Percentiles rank a stretch among this genome's conserved stretches.
Conservation (phyloP, 2,113 vertebrate genomes). For the Butorides virescens region DNA sequence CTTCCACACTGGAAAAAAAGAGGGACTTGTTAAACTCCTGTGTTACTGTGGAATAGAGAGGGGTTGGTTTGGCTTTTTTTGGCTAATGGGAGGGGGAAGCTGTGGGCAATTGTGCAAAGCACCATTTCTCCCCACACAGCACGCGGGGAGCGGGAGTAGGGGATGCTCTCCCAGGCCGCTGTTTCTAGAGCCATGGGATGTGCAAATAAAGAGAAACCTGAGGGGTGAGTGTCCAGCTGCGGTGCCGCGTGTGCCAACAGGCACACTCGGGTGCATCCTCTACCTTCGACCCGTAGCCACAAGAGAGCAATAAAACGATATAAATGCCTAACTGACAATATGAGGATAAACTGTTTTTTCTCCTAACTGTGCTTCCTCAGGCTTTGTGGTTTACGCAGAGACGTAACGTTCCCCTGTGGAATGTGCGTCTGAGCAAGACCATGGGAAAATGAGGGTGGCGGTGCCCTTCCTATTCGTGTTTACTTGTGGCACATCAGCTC, state of each 20-base stretch:
- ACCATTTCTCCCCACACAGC: background rate
- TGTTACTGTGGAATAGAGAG: background rate
- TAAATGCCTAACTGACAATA: accelerated
- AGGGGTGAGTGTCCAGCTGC: accelerated
- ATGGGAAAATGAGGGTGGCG: accelerated
- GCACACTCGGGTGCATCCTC: accelerated
- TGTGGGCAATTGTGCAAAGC: background rate
- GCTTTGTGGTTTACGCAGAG: background rate
- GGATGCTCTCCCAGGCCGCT: background rate
- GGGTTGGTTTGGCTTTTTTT: background rate
- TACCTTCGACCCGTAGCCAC: background rate
- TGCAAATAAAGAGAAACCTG: background rate
- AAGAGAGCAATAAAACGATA: accelerated
- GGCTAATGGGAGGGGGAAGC: background rate
- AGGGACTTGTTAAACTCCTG: background rate
- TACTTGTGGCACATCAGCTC: background rate
- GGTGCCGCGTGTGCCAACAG: accelerated
- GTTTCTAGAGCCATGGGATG: background rate
- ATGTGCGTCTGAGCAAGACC: accelerated
- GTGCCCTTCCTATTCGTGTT: accelerated
- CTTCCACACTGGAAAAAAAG: accelerated
- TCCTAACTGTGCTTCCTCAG: background rate
- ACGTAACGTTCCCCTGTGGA: accelerated
- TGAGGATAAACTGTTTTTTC: background rate
- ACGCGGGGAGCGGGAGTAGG: accelerated